These are phyloP conservation scores for Drosophila navojoa DNA, from an alignment of 1,140 invertebrate species.

Conservation along the genomic window DNA sequence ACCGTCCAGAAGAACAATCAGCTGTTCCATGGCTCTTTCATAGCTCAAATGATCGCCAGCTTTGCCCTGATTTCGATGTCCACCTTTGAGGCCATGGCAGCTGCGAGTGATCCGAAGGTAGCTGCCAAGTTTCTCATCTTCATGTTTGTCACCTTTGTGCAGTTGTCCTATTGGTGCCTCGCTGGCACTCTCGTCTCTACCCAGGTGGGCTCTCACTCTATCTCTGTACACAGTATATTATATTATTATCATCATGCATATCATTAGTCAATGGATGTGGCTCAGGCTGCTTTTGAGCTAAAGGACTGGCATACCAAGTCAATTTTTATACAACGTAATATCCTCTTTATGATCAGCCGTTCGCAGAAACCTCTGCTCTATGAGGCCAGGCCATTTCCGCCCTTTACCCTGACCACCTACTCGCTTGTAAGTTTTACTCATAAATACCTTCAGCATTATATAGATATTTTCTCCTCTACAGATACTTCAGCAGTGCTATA, in stretches of 20 bases:
- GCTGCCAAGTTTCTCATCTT: slow-evolving; percentile 63
- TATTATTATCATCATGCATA: too few species aligned
- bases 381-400: slow-evolving; percentile 54
- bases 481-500: slow-evolving; percentile 66
- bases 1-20: slow-evolving; percentile 49
- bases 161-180: slow-evolving; percentile 67
- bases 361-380: slow-evolving; percentile 63
- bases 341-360: slow-evolving; percentile 63
- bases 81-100: slow-evolving; percentile 65
- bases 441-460: neutral
- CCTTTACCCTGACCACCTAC: slow-evolving; percentile 65
- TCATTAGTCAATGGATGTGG: too few species aligned
- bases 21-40: slow-evolving; percentile 56
- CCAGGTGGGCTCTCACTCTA: slow-evolving; percentile 34
- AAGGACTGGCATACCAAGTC: slow-evolving; percentile 60
- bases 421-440: slow-evolving; percentile 49
- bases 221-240: neutral
- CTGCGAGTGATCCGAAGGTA: slow-evolving; percentile 55
- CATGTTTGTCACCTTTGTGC: slow-evolving; percentile 54
- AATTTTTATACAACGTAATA: slow-evolving; percentile 48
- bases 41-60: slow-evolving; percentile 64
- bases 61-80: slow-evolving; percentile 66
- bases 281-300: slow-evolving; percentile 62
- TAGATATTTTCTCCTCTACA: slow-evolving; percentile 4
- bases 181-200: slow-evolving; percentile 56